Base-by-base conservation (phyloP, 2,113 vertebrate genomes). In the Tautogolabrus adspersus region DNA sequence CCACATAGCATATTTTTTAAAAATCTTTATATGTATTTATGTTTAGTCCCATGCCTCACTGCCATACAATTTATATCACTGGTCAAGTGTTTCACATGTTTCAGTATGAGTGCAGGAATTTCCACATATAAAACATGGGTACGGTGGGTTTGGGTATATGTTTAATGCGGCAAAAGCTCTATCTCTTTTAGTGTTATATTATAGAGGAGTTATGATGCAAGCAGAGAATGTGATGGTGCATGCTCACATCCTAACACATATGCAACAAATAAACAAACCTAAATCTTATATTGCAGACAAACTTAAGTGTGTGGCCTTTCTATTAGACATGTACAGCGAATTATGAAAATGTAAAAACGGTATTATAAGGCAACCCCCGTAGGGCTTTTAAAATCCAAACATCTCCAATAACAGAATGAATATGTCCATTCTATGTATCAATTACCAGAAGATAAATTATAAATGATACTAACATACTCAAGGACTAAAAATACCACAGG, bases 401-500 rank as follows among this genome's bases (percentile, higher is more conserved):
- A 11, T 58, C 18, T 49, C 30, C 37, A 61, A 60, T 30, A 60
- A 16, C 7, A 19, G 2, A 6, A 30, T 62, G 21, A 60, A 69
- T 34, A 30, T 62, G 37, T 60, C 8, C 62, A 18, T 57, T 42
- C n/a, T 47, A 26, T 60, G 22, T 54, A 54, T 74, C 12, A 57
- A 19, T 66, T 56, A 65, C 54, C 1, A 6, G 11, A 46, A 47
- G 44, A 62, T 60, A 10, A 56, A 49, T 62, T 16, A 78, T 38
- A 47, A 10, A 51, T 19, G 16, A 6, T 63, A 40, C 56, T 13
- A 0, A 51, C 68, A 77, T 57, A 76, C 23, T 58, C 26, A 15
- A 47, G 37, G 47, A 67, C 66, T 87, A 79, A 79, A 85, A 82
- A 79, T 78, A 92, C 42, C 46, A 57, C 42, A 30, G 12, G 37